These are phyloP conservation scores for Beris chalybata DNA, from an alignment of 2,888 invertebrate species.

Conservation along the genomic window DNA sequence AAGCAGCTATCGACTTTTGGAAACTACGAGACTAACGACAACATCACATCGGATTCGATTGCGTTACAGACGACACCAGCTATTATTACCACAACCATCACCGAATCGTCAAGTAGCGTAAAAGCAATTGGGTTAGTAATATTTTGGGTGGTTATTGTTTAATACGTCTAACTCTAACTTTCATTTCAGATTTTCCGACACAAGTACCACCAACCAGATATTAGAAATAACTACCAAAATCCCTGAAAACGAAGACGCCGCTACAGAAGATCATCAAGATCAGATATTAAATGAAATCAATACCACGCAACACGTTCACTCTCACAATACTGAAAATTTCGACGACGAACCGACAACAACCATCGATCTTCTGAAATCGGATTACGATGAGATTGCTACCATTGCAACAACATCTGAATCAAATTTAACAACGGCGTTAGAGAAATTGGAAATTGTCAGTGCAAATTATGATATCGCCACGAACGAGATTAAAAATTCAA, in stretches of 20 bases:
- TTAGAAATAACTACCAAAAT: conserved; percentile 11
- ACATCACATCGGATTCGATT: neutral
- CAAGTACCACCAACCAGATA: neutral
- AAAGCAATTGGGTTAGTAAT: conserved; percentile 12
- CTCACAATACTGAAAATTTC: neutral
- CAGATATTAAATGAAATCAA: neutral
- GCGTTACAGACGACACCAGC: neutral
- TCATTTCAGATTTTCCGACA: conserved; percentile 6
- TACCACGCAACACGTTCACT: neutral
- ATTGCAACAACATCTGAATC: conserved; percentile 17
- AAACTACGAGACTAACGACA: conserved; percentile 7
- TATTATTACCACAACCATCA: neutral
- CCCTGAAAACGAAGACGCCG: conserved; percentile 1
- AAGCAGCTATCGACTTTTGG: neutral
- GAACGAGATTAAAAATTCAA: conserved; percentile 35
- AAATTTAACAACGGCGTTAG: neutral
- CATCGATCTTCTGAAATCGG: neutral
- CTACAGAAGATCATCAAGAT: conserved; percentile 7
- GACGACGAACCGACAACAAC: neutral
- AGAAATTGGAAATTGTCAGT: conserved; percentile 20
- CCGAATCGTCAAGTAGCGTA: neutral
- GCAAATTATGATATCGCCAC: conserved; percentile 34
- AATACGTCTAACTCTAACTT: conserved; percentile 1
- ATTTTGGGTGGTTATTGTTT: neutral
- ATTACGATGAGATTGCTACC: conserved; percentile 7